Conservation (phyloP, 2,113 vertebrate genomes). For the Ctenomys sociabilis region DNA sequence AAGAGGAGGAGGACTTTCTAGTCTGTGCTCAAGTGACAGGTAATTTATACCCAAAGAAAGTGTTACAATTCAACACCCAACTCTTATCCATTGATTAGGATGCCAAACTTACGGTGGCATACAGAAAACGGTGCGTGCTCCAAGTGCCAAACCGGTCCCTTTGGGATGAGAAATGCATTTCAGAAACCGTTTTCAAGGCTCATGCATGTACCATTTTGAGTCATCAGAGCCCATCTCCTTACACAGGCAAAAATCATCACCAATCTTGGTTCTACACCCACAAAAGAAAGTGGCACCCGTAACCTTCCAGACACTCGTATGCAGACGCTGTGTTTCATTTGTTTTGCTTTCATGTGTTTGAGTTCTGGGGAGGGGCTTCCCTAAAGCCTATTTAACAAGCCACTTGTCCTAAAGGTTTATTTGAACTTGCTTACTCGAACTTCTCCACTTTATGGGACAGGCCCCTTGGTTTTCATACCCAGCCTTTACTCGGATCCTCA, state of each 20-base stretch:
- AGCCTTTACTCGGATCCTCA: not conserved
- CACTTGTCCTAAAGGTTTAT: not conserved
- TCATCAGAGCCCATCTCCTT: not conserved
- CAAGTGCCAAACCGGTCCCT: not conserved
- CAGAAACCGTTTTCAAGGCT: constrained; percentile 4
- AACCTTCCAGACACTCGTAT: not conserved
- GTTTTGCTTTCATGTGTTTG: constrained; percentile 38
- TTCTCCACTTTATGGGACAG: constrained; percentile 28
- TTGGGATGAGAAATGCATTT: constrained; percentile 13
- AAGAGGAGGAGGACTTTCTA: constrained; percentile 15
- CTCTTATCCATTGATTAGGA: not conserved
- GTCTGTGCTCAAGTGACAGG: constrained; percentile 32
- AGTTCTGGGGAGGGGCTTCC: constrained; percentile 14
- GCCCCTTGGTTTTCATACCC: constrained; percentile 30
- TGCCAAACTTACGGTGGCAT: not conserved
- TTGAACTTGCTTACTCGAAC: constrained; percentile 17
- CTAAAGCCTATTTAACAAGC: not conserved
- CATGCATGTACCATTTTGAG: not conserved
- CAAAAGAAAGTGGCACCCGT: not conserved
- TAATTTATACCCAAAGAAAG: constrained; percentile 29
- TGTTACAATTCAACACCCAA: constrained; percentile 25
- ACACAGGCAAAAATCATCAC: constrained; percentile 14
- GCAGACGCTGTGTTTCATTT: constrained; percentile 22
- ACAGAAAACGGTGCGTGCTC: not conserved
- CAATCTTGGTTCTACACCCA: not conserved